phyloP scores from a whole-genome alignment of 2,113 vertebrate genomes.

The Crotalus viridis region DNA sequence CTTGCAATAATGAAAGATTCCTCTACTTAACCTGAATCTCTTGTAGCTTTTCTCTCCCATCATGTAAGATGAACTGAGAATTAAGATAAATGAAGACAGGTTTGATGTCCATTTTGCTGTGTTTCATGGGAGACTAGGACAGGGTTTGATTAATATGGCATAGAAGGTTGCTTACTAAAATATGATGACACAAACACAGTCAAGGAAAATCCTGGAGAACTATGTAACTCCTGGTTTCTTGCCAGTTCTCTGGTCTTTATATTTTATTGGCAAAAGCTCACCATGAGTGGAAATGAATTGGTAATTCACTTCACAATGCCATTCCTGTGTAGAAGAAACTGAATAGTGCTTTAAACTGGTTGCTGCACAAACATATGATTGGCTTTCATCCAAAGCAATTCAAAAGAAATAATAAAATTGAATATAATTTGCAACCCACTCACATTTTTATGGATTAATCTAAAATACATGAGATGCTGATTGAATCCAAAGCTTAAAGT shows the following conservation, averaged over 20 bases:
- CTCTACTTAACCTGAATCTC: neutral
- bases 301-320: neutral
- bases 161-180: neutral
- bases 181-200: neutral
- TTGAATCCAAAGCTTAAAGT: neutral
- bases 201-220: neutral
- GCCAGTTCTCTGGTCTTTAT: neutral
- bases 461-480: neutral
- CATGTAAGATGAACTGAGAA: neutral
- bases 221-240: neutral
- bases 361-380: neutral
- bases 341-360: neutral
- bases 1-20: neutral
- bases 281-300: neutral
- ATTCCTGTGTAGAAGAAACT: neutral
- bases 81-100: neutral
- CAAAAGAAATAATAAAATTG: neutral
- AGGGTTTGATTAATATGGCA: neutral
- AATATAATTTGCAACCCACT: neutral
- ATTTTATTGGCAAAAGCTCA: neutral
- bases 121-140: neutral
- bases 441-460: constrained; percentile 9
- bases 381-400: neutral
- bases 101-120: neutral
- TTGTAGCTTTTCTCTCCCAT: neutral